These are phyloP conservation scores for Arvicanthis niloticus DNA, from an alignment of 2,113 vertebrate species.

Conservation along the genomic window DNA sequence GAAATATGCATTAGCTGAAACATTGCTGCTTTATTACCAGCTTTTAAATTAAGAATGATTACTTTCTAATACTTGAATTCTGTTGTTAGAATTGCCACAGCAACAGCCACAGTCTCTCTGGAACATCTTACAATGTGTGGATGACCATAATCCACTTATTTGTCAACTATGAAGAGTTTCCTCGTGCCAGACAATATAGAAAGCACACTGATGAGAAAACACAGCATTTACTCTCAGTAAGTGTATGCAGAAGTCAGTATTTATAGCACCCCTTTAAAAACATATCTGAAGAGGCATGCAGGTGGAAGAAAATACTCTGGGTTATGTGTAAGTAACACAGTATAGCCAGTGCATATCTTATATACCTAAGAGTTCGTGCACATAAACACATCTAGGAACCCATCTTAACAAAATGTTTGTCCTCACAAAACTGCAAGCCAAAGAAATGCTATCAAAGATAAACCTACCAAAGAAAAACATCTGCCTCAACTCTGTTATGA, in stretches of 20 bases:
- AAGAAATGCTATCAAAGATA: neutral
- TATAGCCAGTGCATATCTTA: neutral
- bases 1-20: neutral
- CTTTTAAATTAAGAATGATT: neutral
- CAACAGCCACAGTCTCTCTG: neutral
- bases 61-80: neutral
- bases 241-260: neutral
- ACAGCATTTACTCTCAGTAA: neutral
- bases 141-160: neutral
- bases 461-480: neutral
- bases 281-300: neutral
- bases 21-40: neutral
- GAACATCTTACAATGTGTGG: neutral
- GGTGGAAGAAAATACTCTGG: neutral
- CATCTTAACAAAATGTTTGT: neutral
- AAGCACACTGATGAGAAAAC: neutral
- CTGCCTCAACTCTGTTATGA: neutral
- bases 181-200: neutral
- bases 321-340: neutral
- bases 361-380: neutral
- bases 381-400: neutral
- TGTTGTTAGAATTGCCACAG: neutral
- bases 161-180: neutral
- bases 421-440: neutral
- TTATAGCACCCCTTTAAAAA: neutral